Base-by-base conservation (phyloP, 2,113 vertebrate genomes). In the Sander vitreus region DNA sequence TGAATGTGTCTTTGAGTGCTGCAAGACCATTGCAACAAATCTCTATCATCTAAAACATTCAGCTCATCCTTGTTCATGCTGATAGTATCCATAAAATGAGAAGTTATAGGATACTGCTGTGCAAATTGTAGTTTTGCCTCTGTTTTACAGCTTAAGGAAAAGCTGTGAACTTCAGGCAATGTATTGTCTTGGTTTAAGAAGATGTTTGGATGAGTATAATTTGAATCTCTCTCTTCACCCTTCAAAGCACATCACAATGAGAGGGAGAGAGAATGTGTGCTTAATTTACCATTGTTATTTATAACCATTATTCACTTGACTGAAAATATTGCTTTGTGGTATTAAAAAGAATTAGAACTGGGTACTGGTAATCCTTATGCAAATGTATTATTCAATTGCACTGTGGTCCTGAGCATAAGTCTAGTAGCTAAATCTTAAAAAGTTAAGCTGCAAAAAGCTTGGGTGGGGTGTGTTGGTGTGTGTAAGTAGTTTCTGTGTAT, bases 381-480 rank as follows among this genome's bases (percentile, higher is more conserved):
- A 94, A 95, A 95, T 93, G 78, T 91, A 79, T 94, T 94, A 95
- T 95, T 96, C 94, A 94, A 93, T 95, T 96, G 96, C 84, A 91
- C 85, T 90, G 88, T 90, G 89, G 91, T 93, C 93, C 90, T 92
- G 85, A 94, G 88, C 92, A 93, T 90, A 94, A 94, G 95, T 95
- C 94, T 92, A 92, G 93, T 93, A 92, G 91, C 91, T 84, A 93
- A 94, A 95, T 95, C 95, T 95, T 95, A 88, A 95, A 95, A 95
- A 95, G 93, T 95, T 95, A 95, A 96, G 93, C 95, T 94, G 80
- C 86, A 96, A 96, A 39, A 39, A 39, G 39, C 39, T 39, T 30
- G 36, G 36, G 8, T 39, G 36, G 36, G 8, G 39, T 43, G 33
- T 45, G 43, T 27, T 39, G 63, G 21, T 27, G 39, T 59, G 73